Conservation (phyloP, 2,888 invertebrate species). For the Orthonevra nobilis region DNA sequence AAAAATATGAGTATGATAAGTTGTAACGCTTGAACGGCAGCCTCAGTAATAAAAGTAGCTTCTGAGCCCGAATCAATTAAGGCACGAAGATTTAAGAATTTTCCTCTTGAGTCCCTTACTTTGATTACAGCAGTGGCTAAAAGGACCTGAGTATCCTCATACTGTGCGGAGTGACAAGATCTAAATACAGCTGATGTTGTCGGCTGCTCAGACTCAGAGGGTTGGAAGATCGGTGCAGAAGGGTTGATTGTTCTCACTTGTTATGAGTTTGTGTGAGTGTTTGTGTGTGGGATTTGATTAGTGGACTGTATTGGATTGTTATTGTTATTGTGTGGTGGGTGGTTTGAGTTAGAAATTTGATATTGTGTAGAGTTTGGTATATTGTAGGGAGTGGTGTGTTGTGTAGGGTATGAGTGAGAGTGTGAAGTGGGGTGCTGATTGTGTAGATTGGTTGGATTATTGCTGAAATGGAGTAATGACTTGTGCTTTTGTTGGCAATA, state of each 20-base stretch:
- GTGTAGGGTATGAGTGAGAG: background rate
- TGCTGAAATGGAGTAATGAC: slow-evolving; percentile 7
- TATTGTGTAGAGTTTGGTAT: background rate
- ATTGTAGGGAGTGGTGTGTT: background rate
- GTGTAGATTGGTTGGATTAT: background rate
- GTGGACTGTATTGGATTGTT: slow-evolving; percentile 4
- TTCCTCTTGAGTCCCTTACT: background rate
- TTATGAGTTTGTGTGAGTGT: slow-evolving; percentile 7
- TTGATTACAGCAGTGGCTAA: slow-evolving; percentile 12
- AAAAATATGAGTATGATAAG: background rate
- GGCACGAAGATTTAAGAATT: background rate
- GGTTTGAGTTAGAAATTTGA: background rate
- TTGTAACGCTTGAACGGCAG: background rate
- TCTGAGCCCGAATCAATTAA: slow-evolving; percentile 24
- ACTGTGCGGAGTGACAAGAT: slow-evolving; percentile 4
- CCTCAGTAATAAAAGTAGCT: slow-evolving; percentile 10
- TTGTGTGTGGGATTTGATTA: slow-evolving; percentile 10
- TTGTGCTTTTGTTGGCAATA: slow-evolving; percentile 9
- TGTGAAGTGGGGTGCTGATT: background rate
- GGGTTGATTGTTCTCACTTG: slow-evolving; percentile 3
- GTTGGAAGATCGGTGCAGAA: background rate
- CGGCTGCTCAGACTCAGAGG: slow-evolving; percentile 1
- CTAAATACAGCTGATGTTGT: background rate
- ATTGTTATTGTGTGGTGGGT: background rate
- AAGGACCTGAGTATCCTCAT: slow-evolving; percentile 6